phyloP scores from a whole-genome alignment of 2,888 invertebrate genomes.

The Aspidiotus rigidus region DNA sequence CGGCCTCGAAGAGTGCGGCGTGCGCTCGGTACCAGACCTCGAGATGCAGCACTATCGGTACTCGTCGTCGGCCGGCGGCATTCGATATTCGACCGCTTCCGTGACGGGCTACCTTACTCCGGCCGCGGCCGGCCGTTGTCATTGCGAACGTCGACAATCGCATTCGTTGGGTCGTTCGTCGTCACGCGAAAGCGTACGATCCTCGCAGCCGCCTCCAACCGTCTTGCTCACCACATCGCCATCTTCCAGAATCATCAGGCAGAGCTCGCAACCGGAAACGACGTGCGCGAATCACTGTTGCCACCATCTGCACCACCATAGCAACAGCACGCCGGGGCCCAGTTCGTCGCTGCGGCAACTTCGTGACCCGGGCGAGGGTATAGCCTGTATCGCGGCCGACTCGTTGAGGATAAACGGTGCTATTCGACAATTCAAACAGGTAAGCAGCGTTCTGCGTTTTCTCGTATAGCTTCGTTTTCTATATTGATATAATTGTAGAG shows the following conservation, averaged over 20 bases:
- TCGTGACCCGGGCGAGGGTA: slow-evolving; percentile 71
- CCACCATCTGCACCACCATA: slow-evolving; percentile 45
- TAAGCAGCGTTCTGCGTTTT: slow-evolving; percentile 43
- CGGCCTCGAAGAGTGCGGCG: slow-evolving; percentile 54
- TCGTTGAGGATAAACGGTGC: slow-evolving; percentile 92
- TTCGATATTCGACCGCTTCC: slow-evolving; percentile 31
- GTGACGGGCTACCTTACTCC: slow-evolving; percentile 30
- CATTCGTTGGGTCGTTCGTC: slow-evolving; percentile 74
- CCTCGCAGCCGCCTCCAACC: slow-evolving; percentile 53
- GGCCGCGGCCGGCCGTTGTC: slow-evolving; percentile 44
- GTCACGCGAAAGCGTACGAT: slow-evolving; percentile 62
- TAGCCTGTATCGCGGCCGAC: slow-evolving; percentile 92
- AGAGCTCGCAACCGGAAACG: slow-evolving; percentile 77
- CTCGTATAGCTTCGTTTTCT: neutral
- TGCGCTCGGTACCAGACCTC: slow-evolving; percentile 71
- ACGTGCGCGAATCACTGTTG: slow-evolving; percentile 52
- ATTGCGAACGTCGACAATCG: slow-evolving; percentile 71
- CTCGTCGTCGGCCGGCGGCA: slow-evolving; percentile 41
- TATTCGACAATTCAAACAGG: slow-evolving; percentile 92
- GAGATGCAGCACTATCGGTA: slow-evolving; percentile 56
- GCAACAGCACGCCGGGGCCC: slow-evolving; percentile 51
- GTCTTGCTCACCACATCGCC: slow-evolving; percentile 61
- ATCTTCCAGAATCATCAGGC: slow-evolving; percentile 69
- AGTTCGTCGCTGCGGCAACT: slow-evolving; percentile 80
- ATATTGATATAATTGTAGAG: neutral